Base-by-base conservation (phyloP, 2,888 invertebrate species). In the Cantharis rustica region DNA sequence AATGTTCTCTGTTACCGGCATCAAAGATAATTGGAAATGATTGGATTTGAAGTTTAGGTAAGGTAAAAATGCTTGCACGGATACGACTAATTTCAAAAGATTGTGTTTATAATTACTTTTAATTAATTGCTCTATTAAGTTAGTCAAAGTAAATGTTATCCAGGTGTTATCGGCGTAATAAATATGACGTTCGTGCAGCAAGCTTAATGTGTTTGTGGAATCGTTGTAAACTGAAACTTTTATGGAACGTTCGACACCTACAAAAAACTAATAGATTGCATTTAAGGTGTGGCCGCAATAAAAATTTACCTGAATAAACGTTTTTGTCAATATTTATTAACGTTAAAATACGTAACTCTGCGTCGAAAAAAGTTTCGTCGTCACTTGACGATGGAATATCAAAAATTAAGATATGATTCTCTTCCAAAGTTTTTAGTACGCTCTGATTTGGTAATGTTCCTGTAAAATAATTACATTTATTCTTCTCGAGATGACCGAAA, bases 291-390 rank as follows among this genome's bases (percentile, higher is more conserved):
- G 23, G 17, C 9, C 3, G n/a, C 17, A 63, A 16, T 61, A 66
- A 16, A 26, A 10, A 7, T 61, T 69, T 64, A 78, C 78, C 75
- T 76, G 66, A 68, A 16, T 69, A 26, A 63, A 27, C 3, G 20
- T 69, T 73, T 17, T 66, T 63, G 27, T 82, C 74, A 23, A 78
- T 78, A 13, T 87, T 84, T 4, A 87, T 79, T 72, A 87, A 75
- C 5, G 87, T 87, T n/a, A 88, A 81, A 69, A 88, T 85, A 80
- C 85, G 86, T 69, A 88, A 75, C 81, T 88, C 88, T 1, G 88
- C 88, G 61, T 81, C 82, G 10, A 86, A 75, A 72, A 88, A 86
- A 66, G 79, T 77, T 79, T 88, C 88, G 71, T 86, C 86, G 23
- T 83, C 79, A 71, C 83, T 83, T 3, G 84, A 79, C 47, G 80